Base-by-base conservation (phyloP, 2,797 vertebrate species). In the Tragopan temminckii region DNA sequence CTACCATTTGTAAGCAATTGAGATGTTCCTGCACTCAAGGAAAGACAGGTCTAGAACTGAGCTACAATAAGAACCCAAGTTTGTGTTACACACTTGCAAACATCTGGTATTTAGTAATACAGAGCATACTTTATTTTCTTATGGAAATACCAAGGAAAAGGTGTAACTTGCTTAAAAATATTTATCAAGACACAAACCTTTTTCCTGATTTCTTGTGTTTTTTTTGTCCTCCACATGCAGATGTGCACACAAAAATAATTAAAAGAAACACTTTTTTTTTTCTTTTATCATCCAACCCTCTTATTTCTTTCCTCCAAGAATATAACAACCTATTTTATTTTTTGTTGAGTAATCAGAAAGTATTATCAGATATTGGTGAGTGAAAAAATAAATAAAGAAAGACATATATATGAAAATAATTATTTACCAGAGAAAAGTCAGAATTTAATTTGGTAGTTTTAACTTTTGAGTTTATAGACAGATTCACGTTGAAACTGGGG, bases 321-420 rank as follows among this genome's bases (percentile, higher is more conserved):
- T 71, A 68, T 74, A 97, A 68, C 46, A 62, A 91, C 93, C 88
- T 35, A 95, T 84, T 96, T 96, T 92, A 86, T 52, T 71, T 38
- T 95, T 68, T 94, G 95, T 90, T 97, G 89, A 97, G 93, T 82
- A 97, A 88, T 85, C 89, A 96, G 68, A 94, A 94, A 77, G 90
- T 90, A 70, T 50, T 95, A 33, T 93, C 82, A 4, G 95, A 85
- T 93, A 97, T 95, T 88, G 94, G 29, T 25, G 40, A 87, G 13
- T 42, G 46, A 10, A 71, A 64, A 61, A 43, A 33, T n/a, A 77
- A 3, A 69, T 14, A 24, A 69, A 52, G 53, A 79, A 33, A 76
- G 31, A 53, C 21, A 57, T 31, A 48, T 25, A 31, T 33, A 31
- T 48, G 10, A 52, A 85, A 84, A 43, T 15, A 18, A 7, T 29